Conservation (phyloP, 2,113 vertebrate genomes). For the Oxygymnocypris stewartii region DNA sequence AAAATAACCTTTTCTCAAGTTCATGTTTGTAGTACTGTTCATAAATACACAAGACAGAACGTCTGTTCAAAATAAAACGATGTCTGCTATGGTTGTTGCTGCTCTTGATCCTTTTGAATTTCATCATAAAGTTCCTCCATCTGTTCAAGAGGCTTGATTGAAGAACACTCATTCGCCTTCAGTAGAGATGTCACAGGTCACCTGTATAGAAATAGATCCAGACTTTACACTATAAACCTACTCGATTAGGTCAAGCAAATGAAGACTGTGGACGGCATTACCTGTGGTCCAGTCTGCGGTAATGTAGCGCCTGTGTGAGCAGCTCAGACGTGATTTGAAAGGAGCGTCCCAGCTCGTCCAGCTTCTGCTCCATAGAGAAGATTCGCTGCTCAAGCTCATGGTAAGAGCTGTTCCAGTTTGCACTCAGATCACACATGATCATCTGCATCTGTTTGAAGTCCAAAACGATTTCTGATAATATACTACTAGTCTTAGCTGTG, state of each 20-base stretch:
- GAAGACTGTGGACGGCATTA: slow-evolving; percentile 15
- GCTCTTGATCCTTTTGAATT: slow-evolving; percentile 2
- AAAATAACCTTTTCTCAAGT: slow-evolving; percentile 13
- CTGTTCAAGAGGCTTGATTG: slow-evolving; percentile 8
- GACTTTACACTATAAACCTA: background rate
- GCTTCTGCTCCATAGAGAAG: slow-evolving; percentile 80
- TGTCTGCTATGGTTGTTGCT: background rate
- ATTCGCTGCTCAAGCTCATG: slow-evolving; percentile 84
- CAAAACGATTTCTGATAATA: background rate
- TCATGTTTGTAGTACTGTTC: background rate
- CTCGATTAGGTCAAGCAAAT: background rate
- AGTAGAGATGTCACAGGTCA: slow-evolving; percentile 59
- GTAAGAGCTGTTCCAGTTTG: slow-evolving; percentile 82
- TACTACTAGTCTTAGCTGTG: background rate
- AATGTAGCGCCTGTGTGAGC: slow-evolving; percentile 67
- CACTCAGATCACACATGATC: slow-evolving; percentile 85
- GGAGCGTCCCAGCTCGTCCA: slow-evolving; percentile 78
- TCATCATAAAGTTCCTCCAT: slow-evolving; percentile 27
- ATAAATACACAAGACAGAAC: slow-evolving; percentile 42
- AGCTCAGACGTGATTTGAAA: slow-evolving; percentile 75
- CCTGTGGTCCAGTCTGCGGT: slow-evolving; percentile 68
- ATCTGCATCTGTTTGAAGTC: slow-evolving; percentile 82
- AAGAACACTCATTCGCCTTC: background rate
- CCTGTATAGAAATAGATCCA: slow-evolving; percentile 61
- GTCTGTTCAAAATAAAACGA: slow-evolving; percentile 21